Conservation (phyloP, 2,888 invertebrate genomes). For the Agriopis marginaria region DNA sequence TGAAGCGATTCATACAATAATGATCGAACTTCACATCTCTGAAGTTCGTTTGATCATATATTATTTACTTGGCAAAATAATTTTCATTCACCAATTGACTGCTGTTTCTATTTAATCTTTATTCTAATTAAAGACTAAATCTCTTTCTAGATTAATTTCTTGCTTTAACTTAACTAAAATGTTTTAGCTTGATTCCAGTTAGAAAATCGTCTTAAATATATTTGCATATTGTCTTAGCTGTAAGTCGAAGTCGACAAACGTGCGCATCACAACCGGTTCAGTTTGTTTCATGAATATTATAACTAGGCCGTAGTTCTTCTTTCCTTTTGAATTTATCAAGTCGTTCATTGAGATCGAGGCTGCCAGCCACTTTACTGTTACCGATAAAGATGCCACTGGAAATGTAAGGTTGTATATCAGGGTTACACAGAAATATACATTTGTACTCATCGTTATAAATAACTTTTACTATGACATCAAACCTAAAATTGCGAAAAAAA, state of each 20-base stretch:
- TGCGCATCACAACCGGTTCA: conserved; percentile 46
- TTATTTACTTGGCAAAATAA: background rate
- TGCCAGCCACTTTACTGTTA: conserved; percentile 30
- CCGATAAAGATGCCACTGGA: conserved; percentile 48
- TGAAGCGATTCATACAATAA: too few relatives aligned
- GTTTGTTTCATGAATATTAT: conserved; percentile 48
- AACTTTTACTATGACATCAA: too few relatives aligned
- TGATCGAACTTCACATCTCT: too few relatives aligned
- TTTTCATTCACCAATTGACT: background rate
- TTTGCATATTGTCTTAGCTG: conserved; percentile 2
- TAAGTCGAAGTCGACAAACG: conserved; percentile 33
- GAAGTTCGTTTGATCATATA: too few relatives aligned
- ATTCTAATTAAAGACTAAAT: background rate
- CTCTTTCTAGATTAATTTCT: background rate
- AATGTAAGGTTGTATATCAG: conserved; percentile 55
- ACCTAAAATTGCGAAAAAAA: too few relatives aligned
- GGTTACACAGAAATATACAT: too few relatives aligned
- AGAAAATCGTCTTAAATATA: background rate
- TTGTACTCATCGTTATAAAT: too few relatives aligned
- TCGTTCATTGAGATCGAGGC: conserved; percentile 40
- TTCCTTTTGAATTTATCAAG: conserved; percentile 43
- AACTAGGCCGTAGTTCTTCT: conserved; percentile 43
- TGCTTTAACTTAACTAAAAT: background rate
- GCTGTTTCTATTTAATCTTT: background rate
- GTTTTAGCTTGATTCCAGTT: background rate